Conservation (phyloP, 2,888 invertebrate species). For the Siphlonurus alternatus region DNA sequence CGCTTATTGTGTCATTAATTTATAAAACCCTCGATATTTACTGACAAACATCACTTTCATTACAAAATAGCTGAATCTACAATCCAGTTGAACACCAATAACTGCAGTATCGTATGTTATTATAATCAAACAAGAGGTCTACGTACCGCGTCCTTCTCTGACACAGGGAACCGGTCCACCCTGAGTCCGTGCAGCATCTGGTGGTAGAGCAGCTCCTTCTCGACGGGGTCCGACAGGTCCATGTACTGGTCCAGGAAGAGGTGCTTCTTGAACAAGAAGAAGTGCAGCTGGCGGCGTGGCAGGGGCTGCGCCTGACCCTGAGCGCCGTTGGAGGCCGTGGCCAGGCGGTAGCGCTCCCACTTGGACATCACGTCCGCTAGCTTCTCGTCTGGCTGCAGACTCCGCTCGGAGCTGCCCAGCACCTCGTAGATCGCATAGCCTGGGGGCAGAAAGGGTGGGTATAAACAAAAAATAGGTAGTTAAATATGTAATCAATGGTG, state of each 20-base stretch:
- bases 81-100: no score
- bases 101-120: no score
- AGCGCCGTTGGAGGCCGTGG: conserved; percentile 32
- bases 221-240: conserved; percentile 68
- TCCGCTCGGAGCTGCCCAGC: conserved; percentile 70
- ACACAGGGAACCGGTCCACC: conserved; percentile 80
- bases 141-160: conserved; percentile 85
- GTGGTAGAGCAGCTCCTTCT: conserved; percentile 85
- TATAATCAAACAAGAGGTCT: no score
- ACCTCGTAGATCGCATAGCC: conserved; percentile 90
- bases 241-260: conserved; percentile 63
- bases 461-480: background rate
- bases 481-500: no score
- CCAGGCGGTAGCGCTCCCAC: conserved; percentile 77
- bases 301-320: conserved; percentile 18
- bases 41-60: no score
- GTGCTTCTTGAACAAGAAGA: conserved; percentile 67
- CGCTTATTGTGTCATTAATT: no score
- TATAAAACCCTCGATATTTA: no score
- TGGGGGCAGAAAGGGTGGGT: no score
- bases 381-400: conserved; percentile 69
- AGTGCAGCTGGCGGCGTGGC: conserved; percentile 34
- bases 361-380: conserved; percentile 88
- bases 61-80: no score
- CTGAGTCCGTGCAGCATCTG: conserved; percentile 81